These are phyloP conservation scores for Aulostomus chinensis DNA, from an alignment of 2,797 vertebrate species.

Conservation along the genomic window DNA sequence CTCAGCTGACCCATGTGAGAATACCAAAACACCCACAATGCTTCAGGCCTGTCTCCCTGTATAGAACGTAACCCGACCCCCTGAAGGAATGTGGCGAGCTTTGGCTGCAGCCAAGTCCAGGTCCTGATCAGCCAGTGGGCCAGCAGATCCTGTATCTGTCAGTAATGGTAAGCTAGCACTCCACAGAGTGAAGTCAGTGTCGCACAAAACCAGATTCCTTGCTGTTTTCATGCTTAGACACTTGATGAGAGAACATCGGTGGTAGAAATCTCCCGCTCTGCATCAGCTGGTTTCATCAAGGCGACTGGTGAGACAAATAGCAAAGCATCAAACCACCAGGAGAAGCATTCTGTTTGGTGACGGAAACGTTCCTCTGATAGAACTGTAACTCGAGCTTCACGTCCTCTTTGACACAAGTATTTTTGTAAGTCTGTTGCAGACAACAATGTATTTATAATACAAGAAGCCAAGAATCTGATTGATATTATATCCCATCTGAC, in stretches of 20 bases:
- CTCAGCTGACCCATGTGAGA: slow-evolving; percentile 47
- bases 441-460: too few species aligned
- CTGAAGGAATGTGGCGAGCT: slow-evolving; percentile 68
- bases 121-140: slow-evolving; percentile 65
- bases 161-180: slow-evolving; percentile 54
- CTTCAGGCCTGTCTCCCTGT: slow-evolving; percentile 62
- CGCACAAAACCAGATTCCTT: slow-evolving; percentile 7
- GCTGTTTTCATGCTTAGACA: slow-evolving; percentile 29
- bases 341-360: too few species aligned
- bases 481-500: too few species aligned
- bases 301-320: too few species aligned
- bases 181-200: slow-evolving; percentile 41
- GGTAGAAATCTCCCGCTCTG: too few species aligned
- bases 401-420: too few species aligned
- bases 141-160: slow-evolving; percentile 64
- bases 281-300: too few species aligned
- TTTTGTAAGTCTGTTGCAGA: too few species aligned
- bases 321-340: too few species aligned
- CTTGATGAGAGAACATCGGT: slow-evolving; percentile 19
- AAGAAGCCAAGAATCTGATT: too few species aligned
- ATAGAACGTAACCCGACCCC: slow-evolving; percentile 72
- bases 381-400: too few species aligned
- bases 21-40: slow-evolving; percentile 61
- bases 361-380: too few species aligned
- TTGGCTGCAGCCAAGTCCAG: slow-evolving; percentile 71